A percentile compares a stretch with the other conserved stretches of the same genome.
These are phyloP conservation scores for Sebastes steindachneri DNA, from an alignment of 2,797 vertebrate species.

Conservation along the genomic window DNA sequence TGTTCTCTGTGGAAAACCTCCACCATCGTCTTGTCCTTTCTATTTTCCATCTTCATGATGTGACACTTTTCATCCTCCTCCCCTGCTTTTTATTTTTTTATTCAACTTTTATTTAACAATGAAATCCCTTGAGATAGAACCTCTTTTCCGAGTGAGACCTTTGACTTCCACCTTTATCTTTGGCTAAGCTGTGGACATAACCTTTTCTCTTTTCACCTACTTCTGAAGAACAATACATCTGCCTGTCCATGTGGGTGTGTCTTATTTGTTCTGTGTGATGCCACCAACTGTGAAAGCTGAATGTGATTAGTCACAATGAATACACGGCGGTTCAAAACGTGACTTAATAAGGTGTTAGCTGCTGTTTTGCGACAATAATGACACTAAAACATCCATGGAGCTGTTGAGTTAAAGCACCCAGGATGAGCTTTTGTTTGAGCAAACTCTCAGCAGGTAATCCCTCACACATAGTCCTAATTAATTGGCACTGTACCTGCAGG, in stretches of 20 bases:
- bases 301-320: background rate
- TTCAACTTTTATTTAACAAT: background rate
- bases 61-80: conserved; percentile 20
- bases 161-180: conserved; percentile 1
- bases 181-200: background rate
- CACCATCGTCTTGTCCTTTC: background rate
- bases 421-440: conserved; percentile 38
- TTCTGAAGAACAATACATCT: background rate
- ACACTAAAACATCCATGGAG: background rate
- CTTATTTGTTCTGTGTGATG: conserved; percentile 21
- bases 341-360: background rate
- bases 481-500: conserved; percentile 2
- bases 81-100: background rate
- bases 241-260: conserved; percentile 13
- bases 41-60: conserved; percentile 42
- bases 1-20: background rate
- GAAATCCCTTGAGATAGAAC: no score
- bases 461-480: conserved; percentile 30
- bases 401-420: background rate
- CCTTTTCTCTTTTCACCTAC: background rate
- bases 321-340: background rate
- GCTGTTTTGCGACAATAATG: background rate
- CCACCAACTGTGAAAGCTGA: background rate
- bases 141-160: no score
- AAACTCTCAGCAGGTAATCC: conserved; percentile 14